Evolutionary conservation across 2,888 invertebrate species (phyloP).

Genomic region (Acrobasis consociella): DNA sequence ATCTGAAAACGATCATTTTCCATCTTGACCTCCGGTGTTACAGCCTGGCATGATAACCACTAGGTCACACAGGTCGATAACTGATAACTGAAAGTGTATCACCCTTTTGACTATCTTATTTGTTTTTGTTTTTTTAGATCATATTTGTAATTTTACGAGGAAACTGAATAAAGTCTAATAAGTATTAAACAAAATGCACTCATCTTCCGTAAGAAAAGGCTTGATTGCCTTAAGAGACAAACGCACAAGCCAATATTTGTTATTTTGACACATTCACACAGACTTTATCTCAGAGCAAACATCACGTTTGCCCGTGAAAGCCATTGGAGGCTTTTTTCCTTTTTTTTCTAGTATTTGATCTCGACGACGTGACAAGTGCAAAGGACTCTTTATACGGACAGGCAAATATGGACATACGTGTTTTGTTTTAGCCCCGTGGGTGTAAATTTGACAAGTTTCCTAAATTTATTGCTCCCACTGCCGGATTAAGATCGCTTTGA

Average conservation of each 20-base stretch:
- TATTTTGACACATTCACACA: constrained; percentile 83
- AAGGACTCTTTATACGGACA: constrained; percentile 66
- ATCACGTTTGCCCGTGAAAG: constrained; percentile 78
- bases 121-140: too few species aligned
- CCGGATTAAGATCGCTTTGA: constrained; percentile 42
- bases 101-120: too few species aligned
- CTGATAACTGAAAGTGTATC: too few species aligned
- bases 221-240: constrained; percentile 62
- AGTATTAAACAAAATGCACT: constrained; percentile 15
- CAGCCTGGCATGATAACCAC: too few species aligned
- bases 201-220: constrained; percentile 37
- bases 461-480: constrained; percentile 53
- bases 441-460: constrained; percentile 45
- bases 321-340: constrained; percentile 72
- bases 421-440: constrained; percentile 62
- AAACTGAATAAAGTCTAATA: too few species aligned
- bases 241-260: constrained; percentile 66
- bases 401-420: constrained; percentile 68
- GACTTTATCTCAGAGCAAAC: constrained; percentile 76
- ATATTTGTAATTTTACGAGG: too few species aligned
- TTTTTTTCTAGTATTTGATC: constrained; percentile 76
- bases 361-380: constrained; percentile 76
- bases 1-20: too few species aligned
- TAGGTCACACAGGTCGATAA: too few species aligned
- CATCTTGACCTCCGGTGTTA: too few species aligned